A percentile compares a stretch with the other conserved stretches of the same genome.
phyloP scores from a whole-genome alignment of 2,113 vertebrate species.

The Pogonocichla stellata region DNA sequence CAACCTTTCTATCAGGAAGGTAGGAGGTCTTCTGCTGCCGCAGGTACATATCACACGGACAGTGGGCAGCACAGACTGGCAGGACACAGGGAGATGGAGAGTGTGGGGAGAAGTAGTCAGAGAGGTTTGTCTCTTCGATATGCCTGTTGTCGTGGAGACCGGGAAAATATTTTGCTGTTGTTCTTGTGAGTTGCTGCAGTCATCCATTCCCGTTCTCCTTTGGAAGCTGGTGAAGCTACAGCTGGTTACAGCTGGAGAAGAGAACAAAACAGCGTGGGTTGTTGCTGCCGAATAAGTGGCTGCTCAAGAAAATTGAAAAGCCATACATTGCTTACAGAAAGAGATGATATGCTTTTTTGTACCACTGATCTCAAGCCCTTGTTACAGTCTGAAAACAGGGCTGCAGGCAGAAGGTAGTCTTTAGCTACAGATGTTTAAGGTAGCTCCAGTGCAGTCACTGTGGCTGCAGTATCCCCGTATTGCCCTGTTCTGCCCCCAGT shows the following conservation, averaged over 20 bases:
- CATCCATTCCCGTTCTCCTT: background rate
- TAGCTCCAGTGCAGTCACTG: background rate
- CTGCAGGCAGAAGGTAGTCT: background rate
- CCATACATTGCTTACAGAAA: background rate
- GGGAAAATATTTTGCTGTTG: background rate
- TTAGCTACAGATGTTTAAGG: background rate
- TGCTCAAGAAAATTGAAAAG: background rate
- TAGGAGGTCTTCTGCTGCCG: background rate
- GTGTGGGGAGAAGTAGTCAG: background rate
- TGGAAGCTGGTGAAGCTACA: background rate
- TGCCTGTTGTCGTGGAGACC: background rate
- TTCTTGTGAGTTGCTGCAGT: background rate
- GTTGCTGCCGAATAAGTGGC: background rate
- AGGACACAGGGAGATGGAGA: background rate
- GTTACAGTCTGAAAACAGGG: background rate
- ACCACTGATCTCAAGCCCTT: background rate
- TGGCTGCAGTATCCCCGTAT: background rate
- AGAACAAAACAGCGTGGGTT: background rate
- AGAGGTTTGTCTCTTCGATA: background rate
- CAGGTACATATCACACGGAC: background rate
- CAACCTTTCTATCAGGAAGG: background rate
- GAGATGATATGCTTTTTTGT: background rate
- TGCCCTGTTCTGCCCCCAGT: background rate
- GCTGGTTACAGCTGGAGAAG: background rate
- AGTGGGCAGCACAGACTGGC: accelerated